Evolutionary conservation across 2,113 vertebrate species (phyloP), one percentile per base, ranked within the genome.

Genomic region (Trichomycterus rosablanca): DNA sequence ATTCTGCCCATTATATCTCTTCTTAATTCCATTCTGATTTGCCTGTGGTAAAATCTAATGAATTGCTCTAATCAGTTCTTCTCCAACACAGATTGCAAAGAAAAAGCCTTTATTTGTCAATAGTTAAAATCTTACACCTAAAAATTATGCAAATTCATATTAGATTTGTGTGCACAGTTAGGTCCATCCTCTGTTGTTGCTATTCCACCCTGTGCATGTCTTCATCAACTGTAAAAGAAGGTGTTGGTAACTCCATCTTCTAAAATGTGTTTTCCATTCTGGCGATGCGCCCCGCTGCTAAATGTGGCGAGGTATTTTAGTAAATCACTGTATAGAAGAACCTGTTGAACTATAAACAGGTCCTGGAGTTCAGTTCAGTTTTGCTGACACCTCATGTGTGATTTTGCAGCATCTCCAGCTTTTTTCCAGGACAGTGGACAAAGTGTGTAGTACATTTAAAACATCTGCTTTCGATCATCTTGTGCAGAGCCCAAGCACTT

Each of bases 1-100:
- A 15, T 76, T 12, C 24, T 35, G 28, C 67, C 69, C 63, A 66
- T 78, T 80, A 85, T 82, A 78, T 22, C 28, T 67, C 63, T 49
- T 45, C n/a, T n/a, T n/a, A n/a, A n/a, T n/a, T n/a, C n/a, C 11
- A 16, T 65, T 11, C 11, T 49, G 12, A 14, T 57, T 55, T 55
- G 3, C 14, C 16, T n/a, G n/a, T 26, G 5, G 9, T 51, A 2
- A 28, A 61, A 16, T 50, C 7, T 2, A 12, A 20, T 50, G 48
- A n/a, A 49, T 14, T 16, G 24, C 24, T 52, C 32, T 28, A 32
- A 3, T 18, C 28, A 44, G n/a, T n/a, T n/a, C n/a, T n/a, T n/a
- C n/a, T n/a, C n/a, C n/a, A n/a, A n/a, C n/a, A n/a, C n/a, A n/a
- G n/a, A n/a, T n/a, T n/a, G n/a, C n/a, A n/a, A n/a, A n/a, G n/a